Evolutionary conservation across 1,140 invertebrate species (phyloP), one percentile per base, ranked within the genome.

Genomic region (Ceratosolen fusciceps): DNA sequence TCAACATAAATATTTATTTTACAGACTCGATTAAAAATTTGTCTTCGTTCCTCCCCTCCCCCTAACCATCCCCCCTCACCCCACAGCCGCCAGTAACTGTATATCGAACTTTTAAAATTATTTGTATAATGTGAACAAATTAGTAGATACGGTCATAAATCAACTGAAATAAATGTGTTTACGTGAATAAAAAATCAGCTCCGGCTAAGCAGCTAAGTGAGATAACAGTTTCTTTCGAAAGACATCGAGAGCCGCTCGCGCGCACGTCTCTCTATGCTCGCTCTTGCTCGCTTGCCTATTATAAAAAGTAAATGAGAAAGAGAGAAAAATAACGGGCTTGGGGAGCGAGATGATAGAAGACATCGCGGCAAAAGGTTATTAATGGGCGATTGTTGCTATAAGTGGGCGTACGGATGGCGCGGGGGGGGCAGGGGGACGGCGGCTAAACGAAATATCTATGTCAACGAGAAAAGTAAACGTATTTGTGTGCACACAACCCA

Each of bases 201-300:
- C 34, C 14, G 49, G 8, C 31, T 54, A 56, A 24, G 62, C 49
- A 37, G 65, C 34, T 26, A 47, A 74, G 21, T 29, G 49, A 49
- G 75, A 70, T 77, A 77, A 70, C 65, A 77, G 65, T 58, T 77
- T 70, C 75, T 77, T 77, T 70, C 49, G 52, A 77, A 77, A 70
- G 3, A 26, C n/a, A 74, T 62, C 5, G n/a, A 60, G 37, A 60
- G 56, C 9, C 56, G 71, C 9, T 24, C 43, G 24, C 31, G n/a
- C n/a, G n/a, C n/a, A n/a, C n/a, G n/a, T n/a, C n/a, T n/a, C n/a
- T n/a, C n/a, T n/a, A n/a, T n/a, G n/a, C 10, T 31, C 16, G 58
- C 0, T 29, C 1, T n/a, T 19, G 24, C 12, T 24, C 10, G 2
- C 2, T 5, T 52, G 49, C 14, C 5, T 52, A 52, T 8, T 52